Conservation (phyloP, 1,140 invertebrate genomes). For the Pollicipes pollicipes region DNA sequence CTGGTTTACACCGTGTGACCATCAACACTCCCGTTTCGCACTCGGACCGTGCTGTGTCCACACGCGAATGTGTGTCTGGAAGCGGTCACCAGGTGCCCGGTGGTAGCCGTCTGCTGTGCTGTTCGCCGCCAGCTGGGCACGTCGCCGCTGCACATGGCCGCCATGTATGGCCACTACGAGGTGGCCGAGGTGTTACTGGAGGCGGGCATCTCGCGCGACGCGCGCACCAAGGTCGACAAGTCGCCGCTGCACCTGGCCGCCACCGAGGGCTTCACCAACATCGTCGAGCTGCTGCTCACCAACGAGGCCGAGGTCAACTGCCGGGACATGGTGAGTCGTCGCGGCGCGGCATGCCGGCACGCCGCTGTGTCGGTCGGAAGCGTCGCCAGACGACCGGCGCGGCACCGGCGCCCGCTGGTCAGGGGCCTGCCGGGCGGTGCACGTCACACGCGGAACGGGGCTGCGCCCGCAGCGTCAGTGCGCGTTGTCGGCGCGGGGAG, state of each 20-base stretch:
- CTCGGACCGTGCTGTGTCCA: too few species aligned
- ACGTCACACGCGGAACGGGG: too few species aligned
- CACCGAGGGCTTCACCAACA: conserved; percentile 60
- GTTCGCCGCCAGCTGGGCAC: conserved; percentile 45
- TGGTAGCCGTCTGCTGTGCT: neutral
- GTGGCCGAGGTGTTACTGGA: conserved; percentile 62
- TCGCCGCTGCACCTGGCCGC: conserved; percentile 75
- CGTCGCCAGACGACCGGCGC: neutral
- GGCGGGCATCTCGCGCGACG: conserved; percentile 69
- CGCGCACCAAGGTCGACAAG: conserved; percentile 76
- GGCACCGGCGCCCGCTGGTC: too few species aligned
- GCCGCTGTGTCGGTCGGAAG: neutral
- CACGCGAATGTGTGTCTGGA: conserved; percentile 35
- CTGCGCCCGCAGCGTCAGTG: too few species aligned
- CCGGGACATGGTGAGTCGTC: conserved; percentile 62
- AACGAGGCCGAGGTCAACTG: conserved; percentile 56
- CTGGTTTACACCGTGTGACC: too few species aligned
- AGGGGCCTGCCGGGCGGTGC: too few species aligned
- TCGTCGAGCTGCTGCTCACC: conserved; percentile 55
- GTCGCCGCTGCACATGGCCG: conserved; percentile 70
- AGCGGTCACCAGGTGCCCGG: neutral
- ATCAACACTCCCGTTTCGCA: too few species aligned
- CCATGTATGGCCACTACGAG: conserved; percentile 58
- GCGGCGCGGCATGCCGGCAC: neutral
- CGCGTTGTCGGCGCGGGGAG: too few species aligned